Base-by-base conservation (phyloP, 2,797 vertebrate genomes). In the Thalassophryne amazonica region DNA sequence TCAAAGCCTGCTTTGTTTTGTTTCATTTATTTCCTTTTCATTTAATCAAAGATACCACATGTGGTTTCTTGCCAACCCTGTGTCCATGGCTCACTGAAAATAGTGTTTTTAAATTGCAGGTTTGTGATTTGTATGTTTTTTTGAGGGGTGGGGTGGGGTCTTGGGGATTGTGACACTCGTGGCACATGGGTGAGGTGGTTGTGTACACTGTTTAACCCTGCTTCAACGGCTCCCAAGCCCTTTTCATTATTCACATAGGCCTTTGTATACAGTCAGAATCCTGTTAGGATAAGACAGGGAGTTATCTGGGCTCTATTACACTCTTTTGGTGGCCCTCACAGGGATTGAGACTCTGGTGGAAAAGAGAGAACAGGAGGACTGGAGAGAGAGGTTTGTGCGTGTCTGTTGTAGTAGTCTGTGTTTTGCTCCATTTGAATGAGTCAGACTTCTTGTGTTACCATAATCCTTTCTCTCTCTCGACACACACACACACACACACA, bases 241-340 rank as follows among this genome's bases (percentile, higher is more conserved):
- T 77, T 80, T 83, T 87, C 77, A 85, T 87, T 88, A 84, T 81
- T 78, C 76, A 59, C 79, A 78, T 46, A 72, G 76, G 64, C 79
- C 78, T 83, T 87, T 89, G 86, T 89, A 78, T 86, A 72, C 76
- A 61, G 63, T 80, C 77, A 61, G 76, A 88, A 86, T 89, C 87
- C 86, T 89, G 86, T 89, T 89, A 85, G 86, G 76, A 86, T 76
- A 84, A 81, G 79, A 83, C 63, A 8, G 76, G 74, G 81, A 83
- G 81, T 82, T 84, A 87, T 85, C 77, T 80, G 77, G 68, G 77
- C 80, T 73, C 42, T 52, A 70, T 76, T 85, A 76, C 66, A 55
- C 64, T 80, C 74, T 73, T 66, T 82, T 84, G 81, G 83, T 79
- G 70, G 76, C 42, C 64, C 80, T 81, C 33, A 9, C 69, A 79